Evolutionary conservation across 2,888 invertebrate genomes (phyloP), one percentile per base, ranked within the genome.

Genomic region (Heliconius sara): DNA sequence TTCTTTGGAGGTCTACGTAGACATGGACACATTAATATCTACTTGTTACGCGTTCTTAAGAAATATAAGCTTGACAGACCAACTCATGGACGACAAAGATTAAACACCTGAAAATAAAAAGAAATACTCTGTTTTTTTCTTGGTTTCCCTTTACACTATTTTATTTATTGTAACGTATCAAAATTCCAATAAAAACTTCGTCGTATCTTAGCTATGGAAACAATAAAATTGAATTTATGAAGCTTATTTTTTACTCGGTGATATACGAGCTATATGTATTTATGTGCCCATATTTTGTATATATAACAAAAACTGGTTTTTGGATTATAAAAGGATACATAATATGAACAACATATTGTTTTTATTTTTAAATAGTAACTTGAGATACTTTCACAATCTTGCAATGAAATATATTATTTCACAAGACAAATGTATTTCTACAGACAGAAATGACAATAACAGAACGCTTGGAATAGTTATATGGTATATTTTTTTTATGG

Each of bases 211-310:
- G 57, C 63, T 47, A 70, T 34, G 63, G 68, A 34, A 73, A 79
- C 70, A 79, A 79, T 79, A 75, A 79, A 75, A 70, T 70, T 68
- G 75, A 75, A 79, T 79, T 79, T 79, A 79, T 79, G 75, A 70
- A 68, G 47, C 9, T 75, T 67, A 63, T 79, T 79, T 70, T 70
- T 79, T 70, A 75, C 75, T 68, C 19, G 63, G 30, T 79, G 68
- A 75, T 47, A 43, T 70, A 67, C 30, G 57, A 75, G n/a, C 16
- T 79, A 70, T 75, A 63, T 79, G 57, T 79, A 75, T 79, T 79
- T 75, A 63, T 79, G 67, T 39, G 74, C 43, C n/a, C 57, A 75
- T 79, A 75, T 75, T 75, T 79, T 68, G 70, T 47, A 79, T 63
- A 78, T 67, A 73, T 60, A 57, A 27, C 73, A 39, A 27, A 25